Conservation (phyloP, 2,888 invertebrate genomes). For the Metellina segmentata region DNA sequence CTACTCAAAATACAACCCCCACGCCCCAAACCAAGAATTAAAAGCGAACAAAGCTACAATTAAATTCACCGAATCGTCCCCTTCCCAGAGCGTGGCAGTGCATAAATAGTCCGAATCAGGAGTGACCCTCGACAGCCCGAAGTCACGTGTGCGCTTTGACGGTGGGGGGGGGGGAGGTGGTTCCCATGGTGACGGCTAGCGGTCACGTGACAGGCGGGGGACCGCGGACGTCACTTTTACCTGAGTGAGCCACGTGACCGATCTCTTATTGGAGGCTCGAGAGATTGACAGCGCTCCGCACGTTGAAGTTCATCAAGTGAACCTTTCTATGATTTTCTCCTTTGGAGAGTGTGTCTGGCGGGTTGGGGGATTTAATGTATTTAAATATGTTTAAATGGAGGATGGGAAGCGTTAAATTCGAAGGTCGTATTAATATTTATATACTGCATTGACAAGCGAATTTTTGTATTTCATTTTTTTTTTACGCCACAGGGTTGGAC, state of each 20-base stretch:
- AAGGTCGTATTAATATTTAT: not conserved
- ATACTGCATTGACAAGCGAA: too few relatives aligned
- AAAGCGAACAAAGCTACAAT: slow-evolving; percentile 57
- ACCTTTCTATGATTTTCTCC: too few relatives aligned
- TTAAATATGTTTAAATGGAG: too few relatives aligned
- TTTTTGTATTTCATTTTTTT: too few relatives aligned
- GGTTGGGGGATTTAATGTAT: too few relatives aligned
- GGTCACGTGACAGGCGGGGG: slow-evolving; percentile 27
- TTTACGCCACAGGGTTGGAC: too few relatives aligned
- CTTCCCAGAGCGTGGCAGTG: slow-evolving; percentile 54
- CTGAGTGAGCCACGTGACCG: slow-evolving; percentile 60
- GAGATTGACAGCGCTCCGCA: slow-evolving; percentile 1
- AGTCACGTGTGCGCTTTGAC: slow-evolving; percentile 6
- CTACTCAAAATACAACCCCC: slow-evolving; percentile 7
- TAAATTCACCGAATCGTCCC: slow-evolving; percentile 56
- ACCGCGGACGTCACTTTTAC: slow-evolving; percentile 56
- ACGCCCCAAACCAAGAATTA: slow-evolving; percentile 22
- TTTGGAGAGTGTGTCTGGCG: too few relatives aligned
- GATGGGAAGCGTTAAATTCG: not conserved
- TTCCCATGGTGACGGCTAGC: slow-evolving; percentile 47
- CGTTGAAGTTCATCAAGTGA: too few relatives aligned
- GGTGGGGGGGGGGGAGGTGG: not conserved
- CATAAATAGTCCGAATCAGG: slow-evolving; percentile 62
- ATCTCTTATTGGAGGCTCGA: not conserved
- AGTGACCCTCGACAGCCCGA: slow-evolving; percentile 3